Base-by-base conservation (phyloP, 2,888 invertebrate species). In the Agriopis leucophaearia region DNA sequence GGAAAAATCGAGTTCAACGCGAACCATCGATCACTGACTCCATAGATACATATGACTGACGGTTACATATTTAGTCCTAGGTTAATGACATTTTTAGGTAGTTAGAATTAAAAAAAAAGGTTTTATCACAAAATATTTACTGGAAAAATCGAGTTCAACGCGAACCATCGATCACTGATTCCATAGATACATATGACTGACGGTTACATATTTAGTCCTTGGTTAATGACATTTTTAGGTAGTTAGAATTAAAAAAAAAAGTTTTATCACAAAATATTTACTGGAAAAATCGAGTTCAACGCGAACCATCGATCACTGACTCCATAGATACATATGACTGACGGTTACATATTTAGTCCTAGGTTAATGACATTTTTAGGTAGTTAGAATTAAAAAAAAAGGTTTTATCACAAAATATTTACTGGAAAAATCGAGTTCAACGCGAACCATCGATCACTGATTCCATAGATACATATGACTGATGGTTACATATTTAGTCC, bases 1-100 rank as follows among this genome's bases (percentile, higher is more conserved):
- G 40, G 8, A 42, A 55, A 55, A 55, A 42, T 55, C 36, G 38
- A 42, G 15, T 55, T 8, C 10, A 15, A 54, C 45, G 27, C 18
- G 3, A 54, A 60, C 42, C 47, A 61, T 58, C 60, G 51, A 58
- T 56, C 35, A 52, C 62, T 36, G 27, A 50, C 40, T 52, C n/a
- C n/a, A n/a, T n/a, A n/a, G n/a, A n/a, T n/a, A n/a, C n/a, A n/a
- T n/a, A n/a, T n/a, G n/a, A n/a, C n/a, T n/a, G n/a, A n/a, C n/a
- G n/a, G n/a, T n/a, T n/a, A n/a, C n/a, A n/a, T n/a, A n/a, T n/a
- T n/a, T n/a, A n/a, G n/a, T n/a, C n/a, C n/a, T n/a, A n/a, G n/a
- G n/a, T n/a, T n/a, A n/a, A n/a, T n/a, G n/a, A n/a, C n/a, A n/a
- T n/a, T n/a, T n/a, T n/a, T n/a, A n/a, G n/a, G 45, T n/a, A n/a